Conservation (phyloP, 2,113 vertebrate species). For the Craseonycteris thonglongyai region DNA sequence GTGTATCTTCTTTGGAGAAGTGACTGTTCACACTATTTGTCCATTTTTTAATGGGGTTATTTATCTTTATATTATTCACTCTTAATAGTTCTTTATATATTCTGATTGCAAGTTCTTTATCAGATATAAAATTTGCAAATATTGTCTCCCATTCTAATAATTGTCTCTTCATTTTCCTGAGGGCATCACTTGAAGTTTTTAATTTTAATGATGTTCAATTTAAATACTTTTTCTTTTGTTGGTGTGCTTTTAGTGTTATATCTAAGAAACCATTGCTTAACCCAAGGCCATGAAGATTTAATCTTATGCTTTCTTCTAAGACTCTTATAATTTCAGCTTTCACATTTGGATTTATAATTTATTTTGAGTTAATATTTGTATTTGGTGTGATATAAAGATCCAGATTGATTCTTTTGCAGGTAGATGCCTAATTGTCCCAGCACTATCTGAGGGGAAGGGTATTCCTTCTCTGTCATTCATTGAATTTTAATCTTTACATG, state of each 20-base stretch:
- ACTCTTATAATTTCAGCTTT: neutral
- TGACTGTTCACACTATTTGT: neutral
- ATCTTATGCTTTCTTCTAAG: neutral
- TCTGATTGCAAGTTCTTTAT: neutral
- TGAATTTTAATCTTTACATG: neutral
- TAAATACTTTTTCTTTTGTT: neutral
- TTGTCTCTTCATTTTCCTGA: neutral
- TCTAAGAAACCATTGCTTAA: neutral
- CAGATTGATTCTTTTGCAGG: neutral
- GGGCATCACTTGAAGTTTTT: neutral
- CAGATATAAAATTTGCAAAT: neutral
- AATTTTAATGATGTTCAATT: neutral
- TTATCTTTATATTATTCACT: neutral
- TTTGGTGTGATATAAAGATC: neutral
- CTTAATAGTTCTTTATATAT: neutral
- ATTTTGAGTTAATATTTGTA: neutral
- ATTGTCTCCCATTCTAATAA: neutral
- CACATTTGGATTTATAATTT: neutral
- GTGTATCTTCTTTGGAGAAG: too few relatives aligned
- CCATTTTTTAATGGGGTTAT: neutral
- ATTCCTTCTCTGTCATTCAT: neutral
- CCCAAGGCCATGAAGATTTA: neutral
- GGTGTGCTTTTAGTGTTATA: neutral
- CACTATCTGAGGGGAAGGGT: neutral
- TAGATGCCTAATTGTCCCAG: neutral